Evolutionary conservation across 2,888 invertebrate species (phyloP).

Genomic region (Dynastes tityus): DNA sequence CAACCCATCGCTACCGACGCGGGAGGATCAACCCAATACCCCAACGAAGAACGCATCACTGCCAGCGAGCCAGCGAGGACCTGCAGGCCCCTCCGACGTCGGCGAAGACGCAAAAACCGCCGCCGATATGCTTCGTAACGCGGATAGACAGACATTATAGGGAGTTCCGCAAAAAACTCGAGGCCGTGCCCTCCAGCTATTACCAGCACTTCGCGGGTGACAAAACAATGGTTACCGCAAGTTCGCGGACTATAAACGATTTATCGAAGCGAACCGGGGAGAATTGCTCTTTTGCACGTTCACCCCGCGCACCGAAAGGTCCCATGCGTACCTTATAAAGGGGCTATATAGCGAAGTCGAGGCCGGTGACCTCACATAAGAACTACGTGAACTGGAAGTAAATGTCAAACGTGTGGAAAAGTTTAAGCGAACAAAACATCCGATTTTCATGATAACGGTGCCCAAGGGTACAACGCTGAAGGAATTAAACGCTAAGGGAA

Average conservation of each 20-base stretch:
- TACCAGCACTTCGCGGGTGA: neutral
- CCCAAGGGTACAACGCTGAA: too few species aligned
- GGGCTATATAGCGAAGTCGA: neutral
- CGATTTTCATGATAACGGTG: too few species aligned
- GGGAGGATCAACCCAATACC: too few species aligned
- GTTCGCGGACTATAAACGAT: neutral
- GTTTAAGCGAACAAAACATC: neutral
- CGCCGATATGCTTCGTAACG: conserved; percentile 5
- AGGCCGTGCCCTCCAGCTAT: neutral
- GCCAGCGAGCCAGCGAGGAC: too few species aligned
- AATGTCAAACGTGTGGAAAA: neutral
- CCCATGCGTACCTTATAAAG: conserved; percentile 1
- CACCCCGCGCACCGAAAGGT: neutral
- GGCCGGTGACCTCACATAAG: too few species aligned
- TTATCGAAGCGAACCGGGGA: neutral
- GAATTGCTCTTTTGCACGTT: neutral
- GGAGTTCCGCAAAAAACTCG: neutral
- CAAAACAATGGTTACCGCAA: neutral
- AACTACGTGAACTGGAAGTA: neutral
- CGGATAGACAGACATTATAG: neutral
- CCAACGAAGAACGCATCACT: too few species aligned
- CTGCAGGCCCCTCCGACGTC: too few species aligned
- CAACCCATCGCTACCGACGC: too few species aligned
- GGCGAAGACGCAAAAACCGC: neutral
- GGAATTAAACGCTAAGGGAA: too few species aligned